Percentiles rank a stretch among this genome's conserved stretches.
Evolutionary conservation across 2,888 invertebrate species (phyloP).

Genomic region (Athrips mouffetella): DNA sequence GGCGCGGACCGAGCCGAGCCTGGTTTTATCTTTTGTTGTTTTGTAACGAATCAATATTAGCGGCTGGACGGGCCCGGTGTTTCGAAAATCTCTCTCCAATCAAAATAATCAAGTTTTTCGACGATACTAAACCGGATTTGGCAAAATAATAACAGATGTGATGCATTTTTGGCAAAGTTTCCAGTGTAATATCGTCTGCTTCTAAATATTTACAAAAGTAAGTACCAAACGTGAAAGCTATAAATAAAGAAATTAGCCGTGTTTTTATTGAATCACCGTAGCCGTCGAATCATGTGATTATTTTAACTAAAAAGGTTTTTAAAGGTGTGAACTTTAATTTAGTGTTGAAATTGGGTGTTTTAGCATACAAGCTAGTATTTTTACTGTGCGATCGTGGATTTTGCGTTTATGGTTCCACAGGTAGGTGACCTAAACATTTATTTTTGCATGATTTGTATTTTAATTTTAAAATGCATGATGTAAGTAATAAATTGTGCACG

Average conservation of each 20-base stretch:
- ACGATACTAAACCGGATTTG: background rate
- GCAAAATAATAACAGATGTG: background rate
- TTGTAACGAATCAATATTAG: slow-evolving; percentile 77
- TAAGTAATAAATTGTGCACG: too few species aligned
- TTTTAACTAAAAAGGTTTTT: too few species aligned
- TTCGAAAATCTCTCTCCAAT: slow-evolving; percentile 17
- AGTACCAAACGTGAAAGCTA: too few species aligned
- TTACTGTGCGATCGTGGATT: background rate
- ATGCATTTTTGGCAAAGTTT: background rate
- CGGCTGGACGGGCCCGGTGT: slow-evolving; percentile 44
- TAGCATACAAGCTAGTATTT: background rate
- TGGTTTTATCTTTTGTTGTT: slow-evolving; percentile 75
- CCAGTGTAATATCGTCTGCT: background rate
- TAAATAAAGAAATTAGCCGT: too few species aligned
- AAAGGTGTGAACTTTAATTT: too few species aligned
- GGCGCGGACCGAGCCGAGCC: slow-evolving; percentile 30
- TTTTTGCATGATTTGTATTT: too few species aligned
- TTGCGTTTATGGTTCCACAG: too few species aligned
- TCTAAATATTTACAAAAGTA: too few species aligned
- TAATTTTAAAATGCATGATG: too few species aligned
- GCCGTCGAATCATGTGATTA: too few species aligned
- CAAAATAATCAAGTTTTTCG: background rate
- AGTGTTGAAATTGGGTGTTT: background rate
- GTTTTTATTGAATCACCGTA: background rate
- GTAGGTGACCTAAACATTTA: too few species aligned